These are phyloP conservation scores for Macrophya alboannulata DNA, from an alignment of 2,888 invertebrate genomes.

Conservation along the genomic window DNA sequence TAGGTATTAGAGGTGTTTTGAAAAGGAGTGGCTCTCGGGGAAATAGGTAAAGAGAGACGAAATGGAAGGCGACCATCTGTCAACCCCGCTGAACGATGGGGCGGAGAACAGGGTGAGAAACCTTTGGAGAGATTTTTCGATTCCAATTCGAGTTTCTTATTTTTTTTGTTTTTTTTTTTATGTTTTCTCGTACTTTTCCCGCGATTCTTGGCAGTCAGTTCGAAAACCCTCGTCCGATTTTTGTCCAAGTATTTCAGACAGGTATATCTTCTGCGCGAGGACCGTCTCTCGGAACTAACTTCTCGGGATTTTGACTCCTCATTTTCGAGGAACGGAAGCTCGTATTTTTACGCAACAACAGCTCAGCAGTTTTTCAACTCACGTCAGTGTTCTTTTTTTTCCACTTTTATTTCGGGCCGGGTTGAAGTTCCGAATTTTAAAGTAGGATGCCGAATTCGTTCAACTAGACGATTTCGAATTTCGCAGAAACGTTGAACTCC, in stretches of 20 bases:
- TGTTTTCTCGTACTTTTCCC: not conserved
- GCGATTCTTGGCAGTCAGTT: not conserved
- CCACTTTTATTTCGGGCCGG: too few relatives aligned
- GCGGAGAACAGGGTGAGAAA: constrained; percentile 42
- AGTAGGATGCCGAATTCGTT: too few relatives aligned
- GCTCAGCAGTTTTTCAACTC: not conserved
- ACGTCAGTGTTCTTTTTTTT: not conserved
- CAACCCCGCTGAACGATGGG: constrained; percentile 44
- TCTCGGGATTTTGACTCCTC: not conserved
- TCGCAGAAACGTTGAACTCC: too few relatives aligned
- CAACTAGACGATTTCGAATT: too few relatives aligned
- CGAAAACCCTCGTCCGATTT: constrained; percentile 15
- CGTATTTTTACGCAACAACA: not conserved
- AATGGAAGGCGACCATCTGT: constrained; percentile 42
- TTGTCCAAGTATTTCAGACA: not conserved
- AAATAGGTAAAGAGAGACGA: not conserved
- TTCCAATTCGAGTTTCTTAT: constrained; percentile 19
- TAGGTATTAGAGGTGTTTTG: constrained; percentile 36
- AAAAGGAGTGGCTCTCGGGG: constrained; percentile 5
- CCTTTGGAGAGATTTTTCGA: constrained; percentile 12
- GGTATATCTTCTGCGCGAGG: not conserved
- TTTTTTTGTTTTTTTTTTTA: not conserved
- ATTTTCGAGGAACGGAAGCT: not conserved
- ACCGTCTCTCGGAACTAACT: not conserved
- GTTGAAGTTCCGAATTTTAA: too few relatives aligned